A percentile compares a stretch with the other conserved stretches of the same genome.
Conservation (phyloP, 2,113 vertebrate species). For the Podarcis raffonei region DNA sequence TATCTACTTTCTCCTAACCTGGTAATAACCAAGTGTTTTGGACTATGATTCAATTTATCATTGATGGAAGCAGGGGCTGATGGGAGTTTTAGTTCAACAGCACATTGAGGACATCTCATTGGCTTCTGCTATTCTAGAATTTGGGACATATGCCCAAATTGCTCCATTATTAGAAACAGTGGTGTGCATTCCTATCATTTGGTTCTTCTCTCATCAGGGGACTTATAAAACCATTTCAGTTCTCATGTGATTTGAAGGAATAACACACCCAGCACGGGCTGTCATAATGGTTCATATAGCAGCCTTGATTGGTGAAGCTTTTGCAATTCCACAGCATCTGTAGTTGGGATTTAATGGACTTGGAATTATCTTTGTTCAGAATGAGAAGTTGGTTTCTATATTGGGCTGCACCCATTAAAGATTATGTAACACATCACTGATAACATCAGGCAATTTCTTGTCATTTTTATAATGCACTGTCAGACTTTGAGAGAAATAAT, state of each 20-base stretch:
- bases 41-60: too few species aligned
- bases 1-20: too few species aligned
- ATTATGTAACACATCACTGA: background rate
- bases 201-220: background rate
- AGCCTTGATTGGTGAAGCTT: background rate
- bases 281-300: background rate
- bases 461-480: slow-evolving; percentile 12
- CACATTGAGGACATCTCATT: background rate
- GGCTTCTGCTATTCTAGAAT: background rate
- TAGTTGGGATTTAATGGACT: background rate
- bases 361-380: background rate
- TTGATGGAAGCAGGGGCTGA: too few species aligned
- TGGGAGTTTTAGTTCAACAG: background rate
- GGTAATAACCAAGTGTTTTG: too few species aligned
- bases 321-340: background rate
- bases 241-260: background rate
- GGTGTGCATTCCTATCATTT: background rate
- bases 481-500: slow-evolving; percentile 17
- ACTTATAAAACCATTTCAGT: background rate
- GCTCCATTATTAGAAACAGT: background rate
- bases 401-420: background rate
- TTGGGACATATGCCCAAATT: background rate
- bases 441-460: slow-evolving; percentile 14
- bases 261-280: background rate
- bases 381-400: background rate